A percentile compares a stretch with the other conserved stretches of the same genome.
phyloP scores from a whole-genome alignment of 2,888 invertebrate genomes.

The Dendrolimus pini region DNA sequence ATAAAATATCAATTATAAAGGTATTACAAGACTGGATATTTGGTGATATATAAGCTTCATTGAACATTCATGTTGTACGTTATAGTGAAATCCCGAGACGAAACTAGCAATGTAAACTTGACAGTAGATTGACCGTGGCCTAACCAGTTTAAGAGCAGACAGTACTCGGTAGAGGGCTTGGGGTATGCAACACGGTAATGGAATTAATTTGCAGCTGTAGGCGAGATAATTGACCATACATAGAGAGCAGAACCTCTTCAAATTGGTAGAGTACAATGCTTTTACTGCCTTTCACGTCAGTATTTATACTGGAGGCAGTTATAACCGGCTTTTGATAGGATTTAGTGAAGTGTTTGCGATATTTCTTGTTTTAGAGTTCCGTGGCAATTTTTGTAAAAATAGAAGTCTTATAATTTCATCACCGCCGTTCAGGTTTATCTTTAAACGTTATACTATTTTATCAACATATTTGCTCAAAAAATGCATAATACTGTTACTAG shows the following conservation, averaged over 20 bases:
- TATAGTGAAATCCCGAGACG: conserved; percentile 14
- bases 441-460: too few species aligned
- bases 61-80: neutral
- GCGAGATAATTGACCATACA: neutral
- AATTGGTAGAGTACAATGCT: neutral
- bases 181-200: neutral
- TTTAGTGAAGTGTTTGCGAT: too few species aligned
- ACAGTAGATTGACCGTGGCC: conserved; percentile 45
- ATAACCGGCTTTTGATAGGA: too few species aligned
- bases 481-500: too few species aligned
- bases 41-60: neutral
- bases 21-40: too few species aligned
- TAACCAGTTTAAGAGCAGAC: conserved; percentile 27
- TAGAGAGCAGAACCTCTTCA: neutral
- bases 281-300: neutral
- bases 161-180: neutral
- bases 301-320: too few species aligned
- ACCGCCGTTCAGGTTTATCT: too few species aligned
- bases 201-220: neutral
- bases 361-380: too few species aligned
- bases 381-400: too few species aligned
- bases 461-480: too few species aligned
- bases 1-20: too few species aligned
- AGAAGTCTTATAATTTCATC: too few species aligned
- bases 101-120: conserved; percentile 32